Conservation (phyloP, 2,888 invertebrate genomes). For the Escarpia spicata region DNA sequence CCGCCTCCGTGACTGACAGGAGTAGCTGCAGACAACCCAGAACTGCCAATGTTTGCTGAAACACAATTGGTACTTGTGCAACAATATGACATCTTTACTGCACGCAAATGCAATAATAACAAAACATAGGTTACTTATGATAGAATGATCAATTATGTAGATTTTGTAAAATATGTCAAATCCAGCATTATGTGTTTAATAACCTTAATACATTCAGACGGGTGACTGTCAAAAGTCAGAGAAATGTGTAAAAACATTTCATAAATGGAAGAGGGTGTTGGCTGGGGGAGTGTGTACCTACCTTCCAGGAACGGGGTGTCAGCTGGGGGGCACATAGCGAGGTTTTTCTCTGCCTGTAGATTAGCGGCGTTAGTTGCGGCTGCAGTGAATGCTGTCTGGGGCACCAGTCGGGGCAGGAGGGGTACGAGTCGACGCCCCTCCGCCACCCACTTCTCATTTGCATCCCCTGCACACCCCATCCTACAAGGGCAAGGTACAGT, state of each 20-base stretch:
- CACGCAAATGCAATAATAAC: neutral
- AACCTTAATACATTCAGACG: no score
- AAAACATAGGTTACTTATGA: neutral
- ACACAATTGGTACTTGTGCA: neutral
- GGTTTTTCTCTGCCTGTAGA: conserved; percentile 74
- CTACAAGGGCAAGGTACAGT: neutral
- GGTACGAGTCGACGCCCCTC: conserved; percentile 88
- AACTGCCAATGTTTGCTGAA: neutral
- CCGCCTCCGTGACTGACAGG: neutral
- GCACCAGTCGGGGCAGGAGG: conserved; percentile 82
- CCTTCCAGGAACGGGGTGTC: conserved; percentile 44
- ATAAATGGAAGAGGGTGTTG: neutral
- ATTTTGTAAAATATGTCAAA: no score
- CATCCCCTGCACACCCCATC: conserved; percentile 51
- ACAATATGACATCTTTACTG: neutral
- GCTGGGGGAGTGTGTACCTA: neutral
- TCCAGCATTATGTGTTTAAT: no score
- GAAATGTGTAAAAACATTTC: no score
- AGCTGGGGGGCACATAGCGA: conserved; percentile 55
- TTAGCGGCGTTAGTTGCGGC: conserved; percentile 84
- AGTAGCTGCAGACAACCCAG: neutral
- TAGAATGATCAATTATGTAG: no score
- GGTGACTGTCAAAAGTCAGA: no score
- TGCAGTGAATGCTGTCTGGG: conserved; percentile 84
- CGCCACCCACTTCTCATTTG: conserved; percentile 80